Base-by-base conservation (phyloP, 2,888 invertebrate genomes). In the Deilephila porcellus region DNA sequence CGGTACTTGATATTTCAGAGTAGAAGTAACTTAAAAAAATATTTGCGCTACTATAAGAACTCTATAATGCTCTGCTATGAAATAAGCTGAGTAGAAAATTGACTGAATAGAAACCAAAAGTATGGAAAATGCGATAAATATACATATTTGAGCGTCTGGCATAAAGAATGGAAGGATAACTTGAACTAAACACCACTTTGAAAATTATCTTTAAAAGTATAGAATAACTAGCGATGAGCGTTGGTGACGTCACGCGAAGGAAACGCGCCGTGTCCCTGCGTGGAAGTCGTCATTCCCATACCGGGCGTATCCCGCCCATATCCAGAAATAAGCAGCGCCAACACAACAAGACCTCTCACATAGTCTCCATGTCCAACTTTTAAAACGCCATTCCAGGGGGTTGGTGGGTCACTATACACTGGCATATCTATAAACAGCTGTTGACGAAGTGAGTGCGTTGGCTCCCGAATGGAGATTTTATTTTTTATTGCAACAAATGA, bases 201-300 rank as follows among this genome's bases (percentile, higher is more conserved):
- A 17, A 6, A 6, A 6, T 25, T 45, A 25, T 67, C 14, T 25
- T 52, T 52, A 67, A 45, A 45, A 67, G 52, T 67, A 52, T 52
- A 64, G 17, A 67, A 20, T 45, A 64, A n/a, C 73, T 64, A 67
- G 71, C 75, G 78, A 80, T 88, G 83, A 91, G 11, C 45, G 14
- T 45, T 87, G n/a, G 85, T 93, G 93, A 92, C 91, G 90, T 91
- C 91, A 91, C 79, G 72, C 76, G 79, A 80, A 90, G 92, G 93
- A 92, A 93, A 88, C 88, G 88, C 86, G 84, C 85, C 87, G 87
- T 88, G 89, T 89, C 90, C 87, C 87, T 83, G 84, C 84, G 83
- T 85, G 91, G 90, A 92, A 91, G 91, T 89, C 88, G 86, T 90
- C 89, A 90, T 92, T 93, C 92, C 92, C 93, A 93, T 93, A 92